A percentile compares a stretch with the other conserved stretches of the same genome.
Evolutionary conservation across 92 coral and sea anemone species (phyloP).

Genomic region (Plumapathes pennacea): DNA sequence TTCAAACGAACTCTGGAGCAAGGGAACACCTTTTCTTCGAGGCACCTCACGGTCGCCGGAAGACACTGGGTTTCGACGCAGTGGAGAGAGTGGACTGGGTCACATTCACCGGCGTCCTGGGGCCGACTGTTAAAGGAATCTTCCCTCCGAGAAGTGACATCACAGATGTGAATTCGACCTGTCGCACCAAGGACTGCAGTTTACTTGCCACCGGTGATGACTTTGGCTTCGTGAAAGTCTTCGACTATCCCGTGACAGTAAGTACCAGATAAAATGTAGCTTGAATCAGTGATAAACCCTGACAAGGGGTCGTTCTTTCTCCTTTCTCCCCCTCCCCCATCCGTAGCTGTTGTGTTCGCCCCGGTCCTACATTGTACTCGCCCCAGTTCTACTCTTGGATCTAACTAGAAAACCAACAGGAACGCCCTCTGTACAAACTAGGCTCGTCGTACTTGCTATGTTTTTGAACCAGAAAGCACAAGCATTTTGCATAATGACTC

Average conservation of each 20-base stretch:
- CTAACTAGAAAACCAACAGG: too few species aligned
- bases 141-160: conserved; percentile 94
- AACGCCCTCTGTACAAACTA: too few species aligned
- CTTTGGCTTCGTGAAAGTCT: conserved; percentile 93
- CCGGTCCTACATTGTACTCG: too few species aligned
- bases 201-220: conserved; percentile 97
- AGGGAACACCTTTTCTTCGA: conserved; percentile 92
- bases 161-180: conserved; percentile 95
- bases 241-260: conserved; percentile 90
- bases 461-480: too few species aligned
- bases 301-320: too few species aligned
- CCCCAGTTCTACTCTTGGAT: too few species aligned
- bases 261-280: conserved; percentile 1
- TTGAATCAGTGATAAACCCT: too few species aligned
- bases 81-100: conserved; percentile 91
- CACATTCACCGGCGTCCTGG: conserved; percentile 93
- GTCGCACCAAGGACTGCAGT: conserved; percentile 81
- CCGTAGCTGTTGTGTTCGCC: too few species aligned
- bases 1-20: conserved; percentile 97
- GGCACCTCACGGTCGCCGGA: conserved; percentile 82
- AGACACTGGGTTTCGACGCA: conserved; percentile 86
- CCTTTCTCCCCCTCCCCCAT: too few species aligned
- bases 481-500: too few species aligned
- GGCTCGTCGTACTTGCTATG: too few species aligned
- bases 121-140: conserved; percentile 89